A percentile compares a stretch with the other conserved stretches of the same genome.
Evolutionary conservation across 1,140 invertebrate genomes (phyloP).

Genomic region (Leptopilina boulardi): DNA sequence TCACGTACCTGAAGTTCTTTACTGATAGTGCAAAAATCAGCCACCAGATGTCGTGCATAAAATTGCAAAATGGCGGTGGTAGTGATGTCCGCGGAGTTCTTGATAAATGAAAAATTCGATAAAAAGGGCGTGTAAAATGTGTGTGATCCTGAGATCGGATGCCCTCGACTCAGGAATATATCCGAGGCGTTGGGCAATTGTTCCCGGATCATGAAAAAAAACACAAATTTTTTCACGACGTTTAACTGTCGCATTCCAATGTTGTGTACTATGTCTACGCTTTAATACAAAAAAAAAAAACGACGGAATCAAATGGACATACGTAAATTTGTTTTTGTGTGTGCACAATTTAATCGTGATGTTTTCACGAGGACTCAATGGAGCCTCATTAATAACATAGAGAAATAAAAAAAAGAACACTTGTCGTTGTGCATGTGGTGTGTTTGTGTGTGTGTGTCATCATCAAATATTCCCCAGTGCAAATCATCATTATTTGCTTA

Average conservation of each 20-base stretch:
- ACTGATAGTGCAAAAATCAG: not conserved
- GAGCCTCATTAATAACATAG: slow-evolving; percentile 26
- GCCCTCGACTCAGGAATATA: slow-evolving; percentile 50
- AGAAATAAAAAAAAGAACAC: not conserved
- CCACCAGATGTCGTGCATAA: not conserved
- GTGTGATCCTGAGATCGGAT: slow-evolving; percentile 47
- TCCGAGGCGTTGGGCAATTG: slow-evolving; percentile 39
- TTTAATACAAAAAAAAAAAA: not conserved
- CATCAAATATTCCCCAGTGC: not conserved
- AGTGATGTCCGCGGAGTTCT: slow-evolving; percentile 39
- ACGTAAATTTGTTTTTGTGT: slow-evolving; percentile 44
- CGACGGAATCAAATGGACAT: slow-evolving; percentile 48
- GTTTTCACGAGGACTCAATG: slow-evolving; percentile 51
- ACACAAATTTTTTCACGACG: slow-evolving; percentile 42
- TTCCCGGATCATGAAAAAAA: not conserved
- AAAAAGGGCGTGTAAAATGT: slow-evolving; percentile 57
- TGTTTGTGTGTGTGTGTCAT: not conserved
- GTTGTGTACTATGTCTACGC: slow-evolving; percentile 53
- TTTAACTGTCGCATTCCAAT: slow-evolving; percentile 50
- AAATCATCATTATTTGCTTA: not conserved
- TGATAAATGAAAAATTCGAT: slow-evolving; percentile 41
- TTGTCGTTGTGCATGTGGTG: not conserved
- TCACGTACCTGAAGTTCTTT: not conserved
- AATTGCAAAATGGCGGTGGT: slow-evolving; percentile 15
- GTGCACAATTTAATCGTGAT: slow-evolving; percentile 44